Conservation (phyloP, 2,888 invertebrate species). For the Scaptomyza tumidula region DNA sequence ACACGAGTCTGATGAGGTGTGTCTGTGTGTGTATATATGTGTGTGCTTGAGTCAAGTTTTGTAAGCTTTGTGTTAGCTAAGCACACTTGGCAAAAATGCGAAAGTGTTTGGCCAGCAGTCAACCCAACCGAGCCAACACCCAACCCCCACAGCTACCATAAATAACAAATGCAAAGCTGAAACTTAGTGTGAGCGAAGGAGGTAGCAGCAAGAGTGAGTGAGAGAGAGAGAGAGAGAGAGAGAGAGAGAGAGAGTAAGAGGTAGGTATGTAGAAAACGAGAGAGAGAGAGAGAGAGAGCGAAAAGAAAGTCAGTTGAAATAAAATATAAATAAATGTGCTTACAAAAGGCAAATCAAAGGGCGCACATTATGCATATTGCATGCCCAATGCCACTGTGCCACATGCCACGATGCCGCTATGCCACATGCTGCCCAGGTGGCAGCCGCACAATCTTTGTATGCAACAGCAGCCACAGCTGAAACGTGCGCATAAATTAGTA, state of each 20-base stretch:
- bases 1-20: conserved; percentile 39
- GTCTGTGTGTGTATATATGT: conserved; percentile 7
- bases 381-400: conserved; percentile 42
- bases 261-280: conserved; percentile 1
- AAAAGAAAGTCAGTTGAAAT: conserved; percentile 44
- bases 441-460: conserved; percentile 50
- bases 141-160: conserved; percentile 10
- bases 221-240: neutral
- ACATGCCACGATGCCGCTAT: conserved; percentile 13
- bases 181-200: conserved; percentile 19
- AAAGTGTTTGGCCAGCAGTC: conserved; percentile 67
- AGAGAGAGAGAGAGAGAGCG: neutral
- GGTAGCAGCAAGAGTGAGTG: conserved; percentile 7
- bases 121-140: neutral
- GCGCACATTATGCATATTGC: conserved; percentile 76
- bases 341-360: conserved; percentile 70
- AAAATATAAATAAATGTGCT: conserved; percentile 76
- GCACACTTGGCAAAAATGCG: conserved; percentile 54
- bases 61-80: conserved; percentile 53
- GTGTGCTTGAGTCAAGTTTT: conserved; percentile 37
- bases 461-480: conserved; percentile 57
- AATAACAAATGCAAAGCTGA: conserved; percentile 67
- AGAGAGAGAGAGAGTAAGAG: neutral
- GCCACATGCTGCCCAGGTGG: conserved; percentile 29
- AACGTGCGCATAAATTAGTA: conserved; percentile 59